Evolutionary conservation across 2,888 invertebrate species (phyloP).

Genomic region (Teinopalpus imperialis): DNA sequence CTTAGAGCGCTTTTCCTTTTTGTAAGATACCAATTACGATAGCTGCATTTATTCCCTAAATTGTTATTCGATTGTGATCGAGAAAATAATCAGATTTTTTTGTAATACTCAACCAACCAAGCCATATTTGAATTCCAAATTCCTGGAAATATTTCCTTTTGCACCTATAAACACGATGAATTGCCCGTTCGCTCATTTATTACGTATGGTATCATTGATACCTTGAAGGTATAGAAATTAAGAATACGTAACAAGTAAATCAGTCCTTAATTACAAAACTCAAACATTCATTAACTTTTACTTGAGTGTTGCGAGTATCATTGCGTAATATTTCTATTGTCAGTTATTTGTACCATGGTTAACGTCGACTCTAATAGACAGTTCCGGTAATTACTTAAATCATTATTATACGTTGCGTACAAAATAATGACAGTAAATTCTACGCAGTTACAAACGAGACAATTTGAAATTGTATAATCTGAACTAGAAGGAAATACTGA

Average conservation of each 20-base stretch:
- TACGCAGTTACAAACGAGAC: constrained; percentile 7
- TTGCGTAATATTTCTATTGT: constrained; percentile 25
- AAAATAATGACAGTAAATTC: constrained; percentile 24
- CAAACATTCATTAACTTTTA: constrained; percentile 21
- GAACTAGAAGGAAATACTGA: background rate
- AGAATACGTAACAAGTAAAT: constrained; percentile 2
- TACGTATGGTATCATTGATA: background rate
- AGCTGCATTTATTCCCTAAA: no score
- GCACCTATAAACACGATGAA: no score
- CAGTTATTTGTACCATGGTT: constrained; percentile 22
- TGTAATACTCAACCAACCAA: no score
- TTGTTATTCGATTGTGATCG: no score
- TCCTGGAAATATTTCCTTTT: no score
- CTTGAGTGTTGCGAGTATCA: constrained; percentile 15
- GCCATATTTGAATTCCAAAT: no score
- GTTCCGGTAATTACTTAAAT: constrained; percentile 21
- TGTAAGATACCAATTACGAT: no score
- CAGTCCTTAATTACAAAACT: constrained; percentile 14
- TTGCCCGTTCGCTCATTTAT: background rate
- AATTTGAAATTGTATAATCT: constrained; percentile 13
- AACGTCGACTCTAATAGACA: constrained; percentile 13
- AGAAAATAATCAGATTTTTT: no score
- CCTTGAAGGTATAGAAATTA: background rate
- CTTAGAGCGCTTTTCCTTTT: no score
- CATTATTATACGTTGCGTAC: constrained; percentile 25